Evolutionary conservation across 2,888 invertebrate genomes (phyloP), one percentile per base, ranked within the genome.

Genomic region (Melipona bicolor): DNA sequence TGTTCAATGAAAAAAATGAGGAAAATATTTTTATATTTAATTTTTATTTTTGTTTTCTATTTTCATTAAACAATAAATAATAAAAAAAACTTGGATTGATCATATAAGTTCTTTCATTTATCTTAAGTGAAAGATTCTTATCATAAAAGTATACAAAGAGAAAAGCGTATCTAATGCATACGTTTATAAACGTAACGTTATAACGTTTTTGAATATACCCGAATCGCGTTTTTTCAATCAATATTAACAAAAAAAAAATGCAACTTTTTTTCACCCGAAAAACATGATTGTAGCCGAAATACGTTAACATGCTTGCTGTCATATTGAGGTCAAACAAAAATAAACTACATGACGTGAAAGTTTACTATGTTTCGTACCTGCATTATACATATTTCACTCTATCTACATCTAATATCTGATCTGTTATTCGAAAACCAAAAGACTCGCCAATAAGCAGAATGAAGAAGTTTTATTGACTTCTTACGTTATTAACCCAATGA

Each of bases 251-350:
- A 43, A 59, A 24, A 59, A 43, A 59, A 59, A 71, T 59, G 71
- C 71, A 43, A 56, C 59, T 71, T 59, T 43, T 59, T 71, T 71
- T 24, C 70, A 32, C 6, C 21, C 27, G 19, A 52, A 50, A 52
- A 49, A 54, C 56, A 65, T 50, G 9, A 32, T 17, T 49, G 49
- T 50, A 62, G 21, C 36, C 49, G 21, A 50, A 52, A 69, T 32
- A 77, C 50, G 49, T 27, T 50, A 77, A 77, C 49, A 62, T 43
- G 59, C 24, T 59, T 24, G 43, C 59, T 71, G 71, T 43, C 24
- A 43, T 24, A 71, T 36, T 43, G 71, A 71, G 71, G 71, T 59
- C 71, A 24, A 24, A 59, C 59, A 24, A 43, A 71, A 71, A 71
- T 71, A 71, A 71, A 71, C 71, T 19, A 24, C 19, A 24, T 59